Base-by-base conservation (phyloP, 2,113 vertebrate species). In the Sisor rabdophorus region DNA sequence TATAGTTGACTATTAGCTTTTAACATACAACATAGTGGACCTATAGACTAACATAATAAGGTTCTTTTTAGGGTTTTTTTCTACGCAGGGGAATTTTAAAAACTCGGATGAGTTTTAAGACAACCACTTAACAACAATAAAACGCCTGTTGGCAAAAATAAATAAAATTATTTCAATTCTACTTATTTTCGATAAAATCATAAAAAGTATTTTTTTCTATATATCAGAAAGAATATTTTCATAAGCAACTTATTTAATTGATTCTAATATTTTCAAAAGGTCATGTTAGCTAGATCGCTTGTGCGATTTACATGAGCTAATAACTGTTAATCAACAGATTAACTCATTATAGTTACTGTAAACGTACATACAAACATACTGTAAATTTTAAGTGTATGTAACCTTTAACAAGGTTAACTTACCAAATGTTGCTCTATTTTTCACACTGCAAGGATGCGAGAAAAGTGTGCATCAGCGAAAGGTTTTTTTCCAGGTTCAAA, bases 401-500 rank as follows among this genome's bases (percentile, higher is more conserved):
- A n/a, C 3, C 10, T 16, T 28, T 68, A 11, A 71, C 19, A 52
- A 26, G 12, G 36, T 4, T 26, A 52, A 71, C 76, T 71, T 17
- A 77, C 76, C 76, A 48, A 19, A 58, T 10, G 22, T 28, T 2
- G n/a, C 11, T 70, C 7, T 71, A 82, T 81, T 80, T 85, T 74
- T 56, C 64, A 80, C 58, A 58, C 64, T 40, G 50, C 22, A 24
- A 48, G 60, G 53, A 15, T 26, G 61, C 44, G n/a, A 53, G 16
- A 8, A 11, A 11, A 50, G 15, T 52, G 19, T 54, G 32, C n/a
- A 40, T 17, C 30, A 47, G 26, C 54, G 71, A 61, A 68, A 79
- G 58, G 56, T 77, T 53, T 67, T 79, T 36, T n/a, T 47, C 52
- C 80, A 75, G 48, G 79, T 91, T 91, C 87, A 88, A 92, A 92